Evolutionary conservation across 2,113 vertebrate species (phyloP), one percentile per base, ranked within the genome.

Genomic region (Acinonyx jubatus): DNA sequence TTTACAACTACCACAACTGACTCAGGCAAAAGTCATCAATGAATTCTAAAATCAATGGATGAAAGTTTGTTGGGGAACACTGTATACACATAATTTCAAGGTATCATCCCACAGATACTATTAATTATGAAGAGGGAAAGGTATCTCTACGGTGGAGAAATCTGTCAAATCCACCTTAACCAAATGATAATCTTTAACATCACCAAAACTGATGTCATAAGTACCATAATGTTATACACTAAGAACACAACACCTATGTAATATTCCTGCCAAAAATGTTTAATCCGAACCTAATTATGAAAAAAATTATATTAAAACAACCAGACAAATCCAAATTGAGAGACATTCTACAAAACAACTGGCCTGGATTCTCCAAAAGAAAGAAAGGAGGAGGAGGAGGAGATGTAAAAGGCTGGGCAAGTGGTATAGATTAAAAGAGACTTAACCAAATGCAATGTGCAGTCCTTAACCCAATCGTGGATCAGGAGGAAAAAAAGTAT

Each of bases 231-330:
- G 11, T 82, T 29, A 86, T 4, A 80, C 45, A 74, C 29, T 80
- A 27, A 79, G 50, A 91, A 80, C 11, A 87, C 19, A 87, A 81
- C 63, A 16, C 11, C 68, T 92, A 78, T 38, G 13, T n/a, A 48
- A n/a, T 68, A 74, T 48, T 87, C 88, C 36, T 95, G 33, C 23
- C 61, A 78, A 92, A 94, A 89, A 83, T 83, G 50, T 89, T 88
- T 68, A 94, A 68, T 36, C 13, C 19, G 4, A 88, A 87, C 57
- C 73, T 93, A 85, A 57, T 79, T 83, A 89, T 65, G 82, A 69
- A 94, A 94, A 36, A 94, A 76, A 29, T 9, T 74, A 45, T 61
- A 50, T 38, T 73, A n/a, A 48, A 96, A 50, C 27, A 82, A 85
- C 38, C 36, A 83, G 38, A 68, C 57, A 93, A 76, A 89, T 76